phyloP scores from a whole-genome alignment of 1,140 invertebrate genomes.

The Rhopalosiphum maidis region DNA sequence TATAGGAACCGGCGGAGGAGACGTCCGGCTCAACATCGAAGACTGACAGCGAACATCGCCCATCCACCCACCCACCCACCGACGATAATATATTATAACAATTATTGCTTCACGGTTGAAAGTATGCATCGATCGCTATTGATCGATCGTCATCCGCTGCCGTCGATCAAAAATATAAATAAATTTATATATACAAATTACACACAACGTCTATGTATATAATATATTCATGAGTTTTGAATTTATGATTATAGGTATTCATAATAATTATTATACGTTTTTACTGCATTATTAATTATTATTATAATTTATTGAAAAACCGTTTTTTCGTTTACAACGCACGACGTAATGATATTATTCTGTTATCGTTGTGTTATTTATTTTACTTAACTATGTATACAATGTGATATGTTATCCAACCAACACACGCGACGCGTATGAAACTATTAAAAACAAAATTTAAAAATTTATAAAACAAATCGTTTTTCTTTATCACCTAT shows the following conservation, averaged over 20 bases:
- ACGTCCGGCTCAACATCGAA: conserved; percentile 48
- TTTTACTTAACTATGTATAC: conserved; percentile 3
- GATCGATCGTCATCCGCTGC: not conserved
- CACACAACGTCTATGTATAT: not conserved
- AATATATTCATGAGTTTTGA: not conserved
- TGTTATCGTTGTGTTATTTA: not conserved
- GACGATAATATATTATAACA: not conserved
- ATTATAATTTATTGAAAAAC: conserved; percentile 2
- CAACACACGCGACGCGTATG: not conserved
- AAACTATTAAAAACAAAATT: not conserved
- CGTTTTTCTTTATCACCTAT: not conserved
- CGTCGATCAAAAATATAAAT: not conserved
- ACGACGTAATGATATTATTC: not conserved
- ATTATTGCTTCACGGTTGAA: not conserved
- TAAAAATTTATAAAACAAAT: not conserved
- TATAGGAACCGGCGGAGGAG: not conserved
- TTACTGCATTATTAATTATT: conserved; percentile 6
- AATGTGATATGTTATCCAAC: not conserved
- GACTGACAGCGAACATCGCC: not conserved
- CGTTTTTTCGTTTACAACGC: not conserved
- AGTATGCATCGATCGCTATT: not conserved
- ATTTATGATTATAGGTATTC: not conserved
- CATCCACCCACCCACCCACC: not conserved
- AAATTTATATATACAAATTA: not conserved
- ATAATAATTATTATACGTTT: conserved; percentile 2